phyloP scores from a whole-genome alignment of 92 coral and sea anemone species.

The Phenganax marumi region DNA sequence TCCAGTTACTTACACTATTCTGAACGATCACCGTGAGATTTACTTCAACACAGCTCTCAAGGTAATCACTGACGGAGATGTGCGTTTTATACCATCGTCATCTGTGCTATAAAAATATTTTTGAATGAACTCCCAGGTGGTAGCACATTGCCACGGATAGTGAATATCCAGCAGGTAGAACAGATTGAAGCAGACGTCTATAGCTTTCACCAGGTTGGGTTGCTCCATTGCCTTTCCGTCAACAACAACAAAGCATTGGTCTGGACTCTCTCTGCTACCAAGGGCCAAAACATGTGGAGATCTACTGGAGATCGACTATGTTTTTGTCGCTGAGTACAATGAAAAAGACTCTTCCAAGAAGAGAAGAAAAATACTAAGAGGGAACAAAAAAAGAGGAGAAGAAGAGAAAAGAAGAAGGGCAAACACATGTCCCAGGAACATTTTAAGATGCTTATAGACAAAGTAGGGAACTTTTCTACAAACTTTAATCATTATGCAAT shows the following conservation, averaged over 20 bases:
- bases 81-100: background rate
- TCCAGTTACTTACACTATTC: background rate
- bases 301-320: background rate
- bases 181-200: background rate
- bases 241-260: constrained; percentile 21
- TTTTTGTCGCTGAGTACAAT: background rate
- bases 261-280: constrained; percentile 11
- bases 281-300: background rate
- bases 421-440: too few species aligned
- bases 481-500: too few species aligned
- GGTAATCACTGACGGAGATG: background rate
- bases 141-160: background rate
- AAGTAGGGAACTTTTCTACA: too few species aligned
- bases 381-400: too few species aligned
- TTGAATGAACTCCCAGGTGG: background rate
- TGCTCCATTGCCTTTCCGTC: too few species aligned
- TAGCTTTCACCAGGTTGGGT: constrained; percentile 10
- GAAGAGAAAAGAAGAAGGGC: too few species aligned
- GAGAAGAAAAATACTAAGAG: constrained; percentile 65
- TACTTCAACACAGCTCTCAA: constrained; percentile 7
- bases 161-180: background rate
- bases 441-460: too few species aligned
- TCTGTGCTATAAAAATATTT: background rate
- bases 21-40: background rate
- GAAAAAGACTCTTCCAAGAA: constrained; percentile 24